These are phyloP conservation scores for Numida meleagris DNA, from an alignment of 2,113 vertebrate genomes.

Conservation along the genomic window DNA sequence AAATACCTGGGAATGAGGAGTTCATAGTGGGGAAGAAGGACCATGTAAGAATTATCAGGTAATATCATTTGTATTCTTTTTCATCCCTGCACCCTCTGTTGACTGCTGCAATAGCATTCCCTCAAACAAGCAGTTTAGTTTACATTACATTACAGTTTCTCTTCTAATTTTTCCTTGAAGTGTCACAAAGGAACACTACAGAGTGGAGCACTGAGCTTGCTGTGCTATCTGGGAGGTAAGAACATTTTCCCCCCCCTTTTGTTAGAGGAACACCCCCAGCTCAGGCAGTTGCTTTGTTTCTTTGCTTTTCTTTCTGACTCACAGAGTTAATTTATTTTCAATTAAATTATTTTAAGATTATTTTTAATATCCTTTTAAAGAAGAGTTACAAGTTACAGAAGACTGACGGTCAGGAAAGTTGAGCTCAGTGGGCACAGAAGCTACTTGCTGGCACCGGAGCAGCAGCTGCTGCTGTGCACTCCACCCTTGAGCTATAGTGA, in stretches of 20 bases:
- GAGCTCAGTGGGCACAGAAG: background rate
- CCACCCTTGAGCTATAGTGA: accelerated
- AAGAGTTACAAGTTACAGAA: accelerated
- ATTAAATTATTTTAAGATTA: background rate
- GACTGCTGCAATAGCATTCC: background rate
- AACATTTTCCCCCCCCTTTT: background rate
- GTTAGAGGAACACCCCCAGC: background rate
- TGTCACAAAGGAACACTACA: accelerated
- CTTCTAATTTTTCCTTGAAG: background rate
- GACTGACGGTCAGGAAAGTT: background rate
- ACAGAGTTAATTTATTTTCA: background rate
- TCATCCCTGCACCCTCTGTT: background rate
- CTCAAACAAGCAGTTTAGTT: background rate
- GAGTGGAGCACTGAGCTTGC: background rate
- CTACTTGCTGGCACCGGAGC: background rate
- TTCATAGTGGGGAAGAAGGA: background rate
- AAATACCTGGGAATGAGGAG: background rate
- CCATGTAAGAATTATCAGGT: background rate
- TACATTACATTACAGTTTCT: background rate
- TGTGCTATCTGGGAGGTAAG: background rate
- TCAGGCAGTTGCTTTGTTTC: background rate
- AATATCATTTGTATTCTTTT: background rate
- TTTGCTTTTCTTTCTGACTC: background rate
- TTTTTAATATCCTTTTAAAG: background rate
- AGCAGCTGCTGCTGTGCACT: accelerated